Evolutionary conservation across 2,797 vertebrate genomes (phyloP).

Genomic region (Yasuhikotakia modesta): DNA sequence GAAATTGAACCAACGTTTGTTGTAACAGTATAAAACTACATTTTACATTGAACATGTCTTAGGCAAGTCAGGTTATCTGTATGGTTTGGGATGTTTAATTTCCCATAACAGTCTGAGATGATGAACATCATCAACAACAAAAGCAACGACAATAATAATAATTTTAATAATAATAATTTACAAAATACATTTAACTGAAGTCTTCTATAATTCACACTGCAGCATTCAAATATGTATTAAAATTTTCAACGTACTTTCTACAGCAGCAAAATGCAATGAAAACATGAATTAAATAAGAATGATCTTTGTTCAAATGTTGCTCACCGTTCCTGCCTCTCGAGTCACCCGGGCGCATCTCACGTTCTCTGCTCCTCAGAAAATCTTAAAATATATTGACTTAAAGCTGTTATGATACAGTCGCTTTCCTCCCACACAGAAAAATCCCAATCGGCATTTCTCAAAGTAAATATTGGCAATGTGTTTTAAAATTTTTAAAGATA

Average conservation of each 20-base stretch:
- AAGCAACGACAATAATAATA: neutral
- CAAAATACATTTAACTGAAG: no score
- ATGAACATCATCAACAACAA: neutral
- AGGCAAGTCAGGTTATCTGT: neutral
- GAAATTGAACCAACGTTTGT: no score
- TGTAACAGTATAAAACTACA: no score
- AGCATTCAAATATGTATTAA: no score
- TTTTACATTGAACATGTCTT: no score
- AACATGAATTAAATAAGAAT: slow-evolving; percentile 20
- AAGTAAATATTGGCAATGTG: slow-evolving; percentile 20
- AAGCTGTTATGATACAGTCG: slow-evolving; percentile 27
- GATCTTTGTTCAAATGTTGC: slow-evolving; percentile 25
- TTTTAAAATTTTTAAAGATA: slow-evolving; percentile 27
- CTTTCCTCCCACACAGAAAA: slow-evolving; percentile 37
- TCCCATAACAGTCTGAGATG: neutral
- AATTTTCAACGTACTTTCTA: no score
- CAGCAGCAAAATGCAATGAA: neutral
- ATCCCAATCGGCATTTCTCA: slow-evolving; percentile 27
- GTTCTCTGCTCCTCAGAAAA: slow-evolving; percentile 34
- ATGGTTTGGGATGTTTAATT: neutral
- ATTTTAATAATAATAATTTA: neutral
- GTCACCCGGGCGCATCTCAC: slow-evolving; percentile 21
- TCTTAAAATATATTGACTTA: slow-evolving; percentile 3
- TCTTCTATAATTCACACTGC: no score
- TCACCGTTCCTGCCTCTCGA: slow-evolving; percentile 21